Evolutionary conservation across 1,140 invertebrate species (phyloP).

Genomic region (Sweltsa coloradensis): DNA sequence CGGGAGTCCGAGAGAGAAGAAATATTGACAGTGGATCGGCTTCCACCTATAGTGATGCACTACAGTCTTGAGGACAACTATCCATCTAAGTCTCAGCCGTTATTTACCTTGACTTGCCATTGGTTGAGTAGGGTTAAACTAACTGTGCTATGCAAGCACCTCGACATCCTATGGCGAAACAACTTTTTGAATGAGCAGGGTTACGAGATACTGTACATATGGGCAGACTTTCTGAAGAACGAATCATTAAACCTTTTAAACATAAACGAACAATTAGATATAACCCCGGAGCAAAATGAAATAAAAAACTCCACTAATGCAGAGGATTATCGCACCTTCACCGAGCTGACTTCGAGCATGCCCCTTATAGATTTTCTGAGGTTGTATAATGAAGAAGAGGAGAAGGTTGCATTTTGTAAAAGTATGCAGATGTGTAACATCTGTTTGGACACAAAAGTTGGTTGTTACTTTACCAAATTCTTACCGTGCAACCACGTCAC

Average conservation of each 20-base stretch:
- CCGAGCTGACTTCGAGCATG: not conserved
- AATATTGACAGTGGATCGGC: constrained; percentile 20
- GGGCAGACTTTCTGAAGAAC: constrained; percentile 32
- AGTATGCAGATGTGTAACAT: constrained; percentile 32
- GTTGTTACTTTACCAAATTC: constrained; percentile 41
- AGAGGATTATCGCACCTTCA: not conserved
- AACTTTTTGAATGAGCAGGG: too few relatives aligned
- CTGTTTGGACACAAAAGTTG: constrained; percentile 37
- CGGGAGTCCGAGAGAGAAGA: constrained; percentile 5
- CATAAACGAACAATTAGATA: not conserved
- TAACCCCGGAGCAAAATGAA: not conserved
- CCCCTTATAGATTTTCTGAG: constrained; percentile 24
- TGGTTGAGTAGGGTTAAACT: constrained; percentile 33
- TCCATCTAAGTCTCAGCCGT: constrained; percentile 29
- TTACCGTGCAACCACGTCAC: constrained; percentile 44
- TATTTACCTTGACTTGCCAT: constrained; percentile 32
- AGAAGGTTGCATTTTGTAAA: constrained; percentile 29
- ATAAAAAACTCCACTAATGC: not conserved
- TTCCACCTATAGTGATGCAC: constrained; percentile 34
- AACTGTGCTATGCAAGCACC: constrained; percentile 16
- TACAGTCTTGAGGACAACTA: constrained; percentile 34
- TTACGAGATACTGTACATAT: constrained; percentile 31
- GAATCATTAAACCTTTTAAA: constrained; percentile 27
- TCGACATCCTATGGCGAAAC: too few relatives aligned
- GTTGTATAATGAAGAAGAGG: constrained; percentile 29